These are phyloP conservation scores for Aphelenchoides bicaudatus DNA, from an alignment of 2,888 invertebrate species.

Conservation along the genomic window DNA sequence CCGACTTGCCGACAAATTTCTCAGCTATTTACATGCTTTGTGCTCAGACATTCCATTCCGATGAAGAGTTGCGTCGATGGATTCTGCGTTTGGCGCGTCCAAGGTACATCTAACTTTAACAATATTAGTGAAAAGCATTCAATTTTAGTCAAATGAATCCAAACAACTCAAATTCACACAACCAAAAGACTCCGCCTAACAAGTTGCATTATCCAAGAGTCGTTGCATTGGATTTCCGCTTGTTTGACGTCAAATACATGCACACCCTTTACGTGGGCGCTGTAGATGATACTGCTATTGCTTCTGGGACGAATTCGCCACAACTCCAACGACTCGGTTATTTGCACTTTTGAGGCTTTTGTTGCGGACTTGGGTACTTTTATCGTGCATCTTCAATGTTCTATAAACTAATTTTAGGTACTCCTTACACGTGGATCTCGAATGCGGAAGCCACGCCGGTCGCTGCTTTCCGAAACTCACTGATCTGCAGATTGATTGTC, in stretches of 20 bases:
- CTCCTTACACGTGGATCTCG: background rate
- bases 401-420: background rate
- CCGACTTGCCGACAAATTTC: background rate
- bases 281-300: slow-evolving; percentile 13
- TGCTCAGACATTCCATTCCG: slow-evolving; percentile 2
- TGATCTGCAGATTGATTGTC: background rate
- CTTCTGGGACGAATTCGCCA: background rate
- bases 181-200: background rate
- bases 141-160: no score
- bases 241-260: slow-evolving; percentile 9
- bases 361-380: slow-evolving; percentile 27
- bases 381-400: no score
- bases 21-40: background rate
- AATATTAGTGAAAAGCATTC: no score
- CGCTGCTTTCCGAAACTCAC: background rate
- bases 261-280: slow-evolving; percentile 28
- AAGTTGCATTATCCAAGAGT: background rate
- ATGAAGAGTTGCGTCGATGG: slow-evolving; percentile 5
- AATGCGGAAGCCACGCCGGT: background rate
- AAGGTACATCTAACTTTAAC: no score
- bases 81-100: slow-evolving; percentile 3
- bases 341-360: slow-evolving; percentile 1
- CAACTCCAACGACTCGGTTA: background rate
- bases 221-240: slow-evolving; percentile 21
- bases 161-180: background rate